These are phyloP conservation scores for Phrynocephalus forsythii DNA, from an alignment of 2,797 vertebrate species.

Conservation along the genomic window DNA sequence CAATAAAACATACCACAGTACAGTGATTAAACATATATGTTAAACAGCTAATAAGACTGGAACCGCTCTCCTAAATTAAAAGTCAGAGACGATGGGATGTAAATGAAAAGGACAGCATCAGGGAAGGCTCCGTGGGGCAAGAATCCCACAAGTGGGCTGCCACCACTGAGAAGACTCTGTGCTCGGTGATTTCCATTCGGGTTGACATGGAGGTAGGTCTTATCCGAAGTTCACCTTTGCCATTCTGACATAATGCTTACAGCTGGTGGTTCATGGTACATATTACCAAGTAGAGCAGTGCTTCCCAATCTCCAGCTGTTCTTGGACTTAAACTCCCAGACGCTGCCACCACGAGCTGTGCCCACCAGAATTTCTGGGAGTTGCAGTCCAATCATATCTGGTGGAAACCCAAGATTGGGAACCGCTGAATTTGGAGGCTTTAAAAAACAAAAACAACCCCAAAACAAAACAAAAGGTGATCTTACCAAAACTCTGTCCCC, in stretches of 20 bases:
- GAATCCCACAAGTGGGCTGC: not conserved
- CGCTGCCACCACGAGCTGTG: too few relatives aligned
- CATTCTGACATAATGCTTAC: not conserved
- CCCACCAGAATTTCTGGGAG: too few relatives aligned
- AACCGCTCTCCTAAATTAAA: not conserved
- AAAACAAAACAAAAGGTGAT: not conserved
- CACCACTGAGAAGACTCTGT: too few relatives aligned
- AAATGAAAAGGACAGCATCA: not conserved
- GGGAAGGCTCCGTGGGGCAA: not conserved
- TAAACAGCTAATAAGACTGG: not conserved
- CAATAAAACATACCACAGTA: not conserved
- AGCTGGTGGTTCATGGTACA: too few relatives aligned
- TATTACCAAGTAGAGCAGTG: not conserved
- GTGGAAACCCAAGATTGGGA: too few relatives aligned
- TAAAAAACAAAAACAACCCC: not conserved
- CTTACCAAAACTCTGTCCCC: conserved; percentile 96
- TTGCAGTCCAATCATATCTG: too few relatives aligned
- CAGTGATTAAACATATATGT: not conserved
- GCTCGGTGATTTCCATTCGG: not conserved
- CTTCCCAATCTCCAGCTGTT: not conserved
- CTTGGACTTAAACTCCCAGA: too few relatives aligned
- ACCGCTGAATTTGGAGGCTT: not conserved
- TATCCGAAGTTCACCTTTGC: not conserved
- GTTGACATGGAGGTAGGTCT: not conserved
- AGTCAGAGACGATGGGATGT: not conserved